Conservation (phyloP, 2,113 vertebrate species). For the Megaceryle maxima region DNA sequence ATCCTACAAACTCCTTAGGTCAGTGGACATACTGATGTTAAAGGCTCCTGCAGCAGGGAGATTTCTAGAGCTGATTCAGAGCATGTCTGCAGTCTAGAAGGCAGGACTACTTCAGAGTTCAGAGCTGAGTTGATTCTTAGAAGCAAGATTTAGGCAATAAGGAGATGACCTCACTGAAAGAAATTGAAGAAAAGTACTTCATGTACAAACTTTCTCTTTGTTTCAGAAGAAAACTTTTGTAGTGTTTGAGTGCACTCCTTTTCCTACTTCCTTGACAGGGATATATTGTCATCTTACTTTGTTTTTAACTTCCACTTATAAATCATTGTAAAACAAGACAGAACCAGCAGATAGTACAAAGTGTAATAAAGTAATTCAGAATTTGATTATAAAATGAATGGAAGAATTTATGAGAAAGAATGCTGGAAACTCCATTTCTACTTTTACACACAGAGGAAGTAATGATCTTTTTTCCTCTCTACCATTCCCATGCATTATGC, state of each 20-base stretch:
- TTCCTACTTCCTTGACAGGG: not conserved
- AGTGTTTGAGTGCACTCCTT: not conserved
- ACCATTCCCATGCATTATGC: not conserved
- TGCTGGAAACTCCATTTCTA: not conserved
- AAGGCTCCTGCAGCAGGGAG: not conserved
- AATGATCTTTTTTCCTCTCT: not conserved
- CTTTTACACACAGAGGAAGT: not conserved
- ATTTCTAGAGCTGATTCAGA: not conserved
- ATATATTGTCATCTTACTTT: not conserved
- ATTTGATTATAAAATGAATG: not conserved
- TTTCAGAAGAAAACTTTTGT: not conserved
- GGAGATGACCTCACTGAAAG: not conserved
- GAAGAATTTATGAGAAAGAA: not conserved
- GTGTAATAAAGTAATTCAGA: conserved; percentile 21
- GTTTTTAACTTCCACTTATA: not conserved
- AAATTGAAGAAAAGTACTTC: not conserved
- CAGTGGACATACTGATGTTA: not conserved
- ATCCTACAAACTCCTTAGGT: not conserved
- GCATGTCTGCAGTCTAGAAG: not conserved
- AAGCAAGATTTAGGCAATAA: not conserved
- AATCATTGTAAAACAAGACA: conserved; percentile 39
- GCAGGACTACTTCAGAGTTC: not conserved
- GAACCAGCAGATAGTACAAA: conserved; percentile 5
- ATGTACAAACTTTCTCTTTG: not conserved
- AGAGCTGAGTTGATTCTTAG: not conserved